Percentiles rank a stretch among this genome's conserved stretches.
Conservation (phyloP, 2,113 vertebrate species). For the Campylorhamphus procurvoides region DNA sequence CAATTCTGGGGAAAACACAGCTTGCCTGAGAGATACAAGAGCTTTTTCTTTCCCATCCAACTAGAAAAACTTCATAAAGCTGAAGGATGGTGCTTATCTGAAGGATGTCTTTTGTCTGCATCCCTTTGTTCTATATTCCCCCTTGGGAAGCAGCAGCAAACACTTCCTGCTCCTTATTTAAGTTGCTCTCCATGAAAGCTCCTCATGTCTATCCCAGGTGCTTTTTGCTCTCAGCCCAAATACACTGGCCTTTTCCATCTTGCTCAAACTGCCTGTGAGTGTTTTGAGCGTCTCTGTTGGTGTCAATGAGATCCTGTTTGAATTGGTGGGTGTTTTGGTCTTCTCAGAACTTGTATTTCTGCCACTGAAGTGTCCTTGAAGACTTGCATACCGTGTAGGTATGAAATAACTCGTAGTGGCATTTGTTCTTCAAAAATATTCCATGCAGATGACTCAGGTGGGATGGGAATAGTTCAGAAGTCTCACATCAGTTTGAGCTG, state of each 20-base stretch:
- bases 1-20: background rate
- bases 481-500: background rate
- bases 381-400: background rate
- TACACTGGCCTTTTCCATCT: background rate
- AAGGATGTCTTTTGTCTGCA: background rate
- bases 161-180: background rate
- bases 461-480: background rate
- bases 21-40: background rate
- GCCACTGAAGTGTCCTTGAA: background rate
- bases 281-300: background rate
- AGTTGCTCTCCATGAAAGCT: background rate
- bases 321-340: background rate
- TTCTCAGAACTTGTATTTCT: background rate
- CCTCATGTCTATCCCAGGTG: background rate
- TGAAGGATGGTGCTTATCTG: background rate
- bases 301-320: background rate
- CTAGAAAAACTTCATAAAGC: background rate
- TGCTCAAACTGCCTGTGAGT: background rate
- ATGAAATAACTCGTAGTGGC: background rate
- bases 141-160: background rate
- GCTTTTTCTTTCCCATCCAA: background rate
- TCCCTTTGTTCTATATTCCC: background rate
- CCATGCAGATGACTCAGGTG: fast-evolving
- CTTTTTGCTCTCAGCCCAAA: background rate
- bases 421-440: background rate